A percentile compares a stretch with the other conserved stretches of the same genome.
Evolutionary conservation across 2,797 vertebrate genomes (phyloP).

Genomic region (Cyprinella venusta): DNA sequence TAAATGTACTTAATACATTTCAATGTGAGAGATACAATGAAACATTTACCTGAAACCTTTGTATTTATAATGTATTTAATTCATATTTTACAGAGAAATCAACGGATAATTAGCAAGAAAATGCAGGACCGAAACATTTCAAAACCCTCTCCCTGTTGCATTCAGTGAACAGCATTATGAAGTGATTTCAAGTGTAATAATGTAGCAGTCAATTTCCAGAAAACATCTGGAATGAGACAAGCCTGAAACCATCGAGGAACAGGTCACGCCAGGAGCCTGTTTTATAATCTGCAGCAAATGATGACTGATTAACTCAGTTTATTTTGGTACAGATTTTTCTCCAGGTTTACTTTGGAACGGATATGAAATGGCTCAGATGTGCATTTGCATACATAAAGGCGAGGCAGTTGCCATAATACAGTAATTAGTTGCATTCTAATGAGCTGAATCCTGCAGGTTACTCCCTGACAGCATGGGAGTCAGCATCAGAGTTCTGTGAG

Average conservation of each 20-base stretch:
- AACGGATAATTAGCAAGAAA: constrained; percentile 9
- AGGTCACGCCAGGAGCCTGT: constrained; percentile 32
- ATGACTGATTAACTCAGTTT: constrained; percentile 37
- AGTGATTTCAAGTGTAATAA: constrained; percentile 2
- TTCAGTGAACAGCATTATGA: constrained; percentile 5
- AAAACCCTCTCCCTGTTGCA: neutral
- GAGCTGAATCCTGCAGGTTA: constrained; percentile 34
- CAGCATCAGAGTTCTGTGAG: neutral
- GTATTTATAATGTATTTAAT: neutral
- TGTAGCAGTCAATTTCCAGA: constrained; percentile 23
- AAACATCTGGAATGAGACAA: constrained; percentile 19
- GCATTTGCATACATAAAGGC: constrained; percentile 60
- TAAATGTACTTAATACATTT: neutral
- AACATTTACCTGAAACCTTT: neutral
- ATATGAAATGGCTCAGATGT: constrained; percentile 43
- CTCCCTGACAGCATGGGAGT: neutral
- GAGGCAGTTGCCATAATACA: constrained; percentile 55
- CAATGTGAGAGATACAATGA: neutral
- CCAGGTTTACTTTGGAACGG: constrained; percentile 25
- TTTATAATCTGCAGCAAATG: constrained; percentile 48
- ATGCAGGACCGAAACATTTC: neutral
- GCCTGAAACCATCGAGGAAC: constrained; percentile 17
- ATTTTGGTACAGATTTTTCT: constrained; percentile 41
- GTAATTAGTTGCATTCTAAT: constrained; percentile 60
- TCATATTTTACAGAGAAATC: neutral